A percentile compares a stretch with the other conserved stretches of the same genome.
Evolutionary conservation across 2,113 vertebrate species (phyloP).

Genomic region (Dasyprocta punctata): DNA sequence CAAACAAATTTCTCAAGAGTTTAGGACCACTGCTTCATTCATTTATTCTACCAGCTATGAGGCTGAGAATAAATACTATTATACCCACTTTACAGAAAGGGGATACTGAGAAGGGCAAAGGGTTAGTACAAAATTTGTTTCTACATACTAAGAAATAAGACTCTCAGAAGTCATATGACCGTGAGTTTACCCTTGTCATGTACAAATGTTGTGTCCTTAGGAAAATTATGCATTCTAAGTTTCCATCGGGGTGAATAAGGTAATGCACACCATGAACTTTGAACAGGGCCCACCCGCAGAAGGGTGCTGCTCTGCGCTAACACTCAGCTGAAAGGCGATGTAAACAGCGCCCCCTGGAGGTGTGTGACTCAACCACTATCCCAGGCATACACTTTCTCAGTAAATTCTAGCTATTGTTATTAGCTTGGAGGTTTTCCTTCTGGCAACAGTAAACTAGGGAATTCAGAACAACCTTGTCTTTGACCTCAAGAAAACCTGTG

Average conservation of each 20-base stretch:
- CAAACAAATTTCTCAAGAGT: not conserved
- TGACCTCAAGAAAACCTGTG: not conserved
- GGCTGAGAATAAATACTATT: not conserved
- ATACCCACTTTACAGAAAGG: constrained; percentile 3
- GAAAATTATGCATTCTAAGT: not conserved
- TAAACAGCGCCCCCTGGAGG: not conserved
- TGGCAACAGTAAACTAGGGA: not conserved
- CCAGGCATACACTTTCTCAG: not conserved
- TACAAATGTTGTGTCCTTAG: not conserved
- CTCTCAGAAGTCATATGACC: not conserved
- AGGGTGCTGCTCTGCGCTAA: not conserved
- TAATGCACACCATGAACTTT: not conserved
- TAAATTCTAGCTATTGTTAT: not conserved
- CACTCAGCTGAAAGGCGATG: not conserved
- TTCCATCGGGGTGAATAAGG: not conserved
- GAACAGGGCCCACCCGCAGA: not conserved
- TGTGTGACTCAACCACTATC: not conserved
- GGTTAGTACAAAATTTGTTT: not conserved
- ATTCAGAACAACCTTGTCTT: not conserved
- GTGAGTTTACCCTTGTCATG: not conserved
- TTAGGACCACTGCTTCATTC: not conserved
- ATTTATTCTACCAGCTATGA: not conserved
- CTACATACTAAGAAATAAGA: not conserved
- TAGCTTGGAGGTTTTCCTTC: not conserved
- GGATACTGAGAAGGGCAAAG: not conserved